phyloP scores from a whole-genome alignment of 2,113 vertebrate genomes.

The Ctenodactylus gundi region DNA sequence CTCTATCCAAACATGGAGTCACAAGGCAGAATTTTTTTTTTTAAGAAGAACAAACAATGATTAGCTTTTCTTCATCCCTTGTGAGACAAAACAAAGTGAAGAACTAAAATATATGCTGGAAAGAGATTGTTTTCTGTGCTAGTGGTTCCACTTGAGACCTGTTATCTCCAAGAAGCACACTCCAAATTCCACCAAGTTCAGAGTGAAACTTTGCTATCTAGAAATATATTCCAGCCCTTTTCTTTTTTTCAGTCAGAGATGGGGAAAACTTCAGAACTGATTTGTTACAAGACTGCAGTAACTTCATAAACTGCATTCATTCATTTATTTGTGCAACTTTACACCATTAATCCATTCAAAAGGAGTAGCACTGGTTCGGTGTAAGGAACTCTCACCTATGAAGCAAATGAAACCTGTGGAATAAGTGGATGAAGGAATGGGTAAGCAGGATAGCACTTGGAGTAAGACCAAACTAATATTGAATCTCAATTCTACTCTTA shows the following conservation, averaged over 20 bases:
- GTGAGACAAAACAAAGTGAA: background rate
- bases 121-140: background rate
- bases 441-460: background rate
- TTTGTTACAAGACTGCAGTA: background rate
- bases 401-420: background rate
- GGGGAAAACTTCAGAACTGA: background rate
- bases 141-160: constrained; percentile 2
- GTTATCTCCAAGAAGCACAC: constrained; percentile 44
- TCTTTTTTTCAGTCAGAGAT: background rate
- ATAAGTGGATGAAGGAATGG: background rate
- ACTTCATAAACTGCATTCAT: background rate
- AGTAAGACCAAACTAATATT: background rate
- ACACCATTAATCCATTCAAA: background rate
- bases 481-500: background rate
- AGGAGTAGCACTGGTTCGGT: background rate
- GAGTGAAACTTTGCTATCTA: background rate
- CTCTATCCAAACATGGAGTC: background rate
- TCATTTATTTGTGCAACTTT: background rate
- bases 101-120: background rate
- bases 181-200: background rate
- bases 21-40: background rate
- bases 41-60: background rate
- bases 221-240: background rate
- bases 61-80: background rate
- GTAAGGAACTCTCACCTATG: background rate